A percentile compares a stretch with the other conserved stretches of the same genome.
Evolutionary conservation across 2,888 invertebrate genomes (phyloP).

Genomic region (Spodoptera picta): DNA sequence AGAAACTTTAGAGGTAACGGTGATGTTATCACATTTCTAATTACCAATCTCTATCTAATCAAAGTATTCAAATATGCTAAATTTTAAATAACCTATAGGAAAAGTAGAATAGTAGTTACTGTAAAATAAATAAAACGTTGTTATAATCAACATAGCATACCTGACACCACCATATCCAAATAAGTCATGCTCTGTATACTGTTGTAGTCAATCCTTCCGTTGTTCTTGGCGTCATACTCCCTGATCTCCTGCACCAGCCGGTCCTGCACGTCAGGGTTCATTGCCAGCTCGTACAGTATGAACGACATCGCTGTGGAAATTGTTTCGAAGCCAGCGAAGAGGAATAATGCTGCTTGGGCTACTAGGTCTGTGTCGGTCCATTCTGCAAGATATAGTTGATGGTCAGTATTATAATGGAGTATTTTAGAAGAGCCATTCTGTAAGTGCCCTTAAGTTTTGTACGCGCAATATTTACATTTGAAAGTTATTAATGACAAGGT

Average conservation of each 20-base stretch:
- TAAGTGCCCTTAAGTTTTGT: too few species aligned
- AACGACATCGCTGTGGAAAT: constrained; percentile 80
- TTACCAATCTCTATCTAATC: too few species aligned
- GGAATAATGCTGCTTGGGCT: constrained; percentile 84
- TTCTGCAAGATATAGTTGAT: constrained; percentile 50
- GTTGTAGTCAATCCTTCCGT: constrained; percentile 80
- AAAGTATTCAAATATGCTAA: too few species aligned
- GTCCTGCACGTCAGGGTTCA: constrained; percentile 88
- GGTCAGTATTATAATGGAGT: too few species aligned
- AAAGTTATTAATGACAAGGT: too few species aligned
- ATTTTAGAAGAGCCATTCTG: too few species aligned
- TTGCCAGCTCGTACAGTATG: constrained; percentile 86
- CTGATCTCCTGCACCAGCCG: constrained; percentile 86
- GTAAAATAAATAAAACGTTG: too few species aligned
- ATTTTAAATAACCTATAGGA: too few species aligned
- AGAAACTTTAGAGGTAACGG: too few species aligned
- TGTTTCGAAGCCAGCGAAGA: constrained; percentile 87
- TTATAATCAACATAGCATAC: constrained; percentile 56
- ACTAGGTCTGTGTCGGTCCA: constrained; percentile 78
- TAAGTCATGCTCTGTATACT: constrained; percentile 86
- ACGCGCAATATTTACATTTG: too few species aligned
- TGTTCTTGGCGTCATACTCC: constrained; percentile 74
- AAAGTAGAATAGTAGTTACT: too few species aligned
- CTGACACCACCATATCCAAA: constrained; percentile 89
- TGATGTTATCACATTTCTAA: too few species aligned